phyloP scores from a whole-genome alignment of 2,797 vertebrate genomes.

The Scleropages formosus region DNA sequence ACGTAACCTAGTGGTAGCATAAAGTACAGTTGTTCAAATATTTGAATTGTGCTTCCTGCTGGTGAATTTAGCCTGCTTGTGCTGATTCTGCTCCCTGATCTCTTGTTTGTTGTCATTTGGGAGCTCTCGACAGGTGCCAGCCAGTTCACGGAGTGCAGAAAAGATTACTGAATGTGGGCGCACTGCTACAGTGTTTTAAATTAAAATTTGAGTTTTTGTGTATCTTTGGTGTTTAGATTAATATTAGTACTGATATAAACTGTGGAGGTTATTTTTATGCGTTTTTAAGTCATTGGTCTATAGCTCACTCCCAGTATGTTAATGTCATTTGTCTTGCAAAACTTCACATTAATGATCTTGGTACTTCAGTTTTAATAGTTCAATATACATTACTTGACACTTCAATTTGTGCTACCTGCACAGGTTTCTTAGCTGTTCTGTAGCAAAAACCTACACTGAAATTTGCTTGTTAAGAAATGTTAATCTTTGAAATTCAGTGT shows the following conservation, averaged over 20 bases:
- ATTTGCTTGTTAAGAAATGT: background rate
- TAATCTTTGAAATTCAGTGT: background rate
- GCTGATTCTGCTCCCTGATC: conserved; percentile 3
- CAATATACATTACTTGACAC: no score
- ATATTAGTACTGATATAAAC: no score
- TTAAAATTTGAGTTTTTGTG: background rate
- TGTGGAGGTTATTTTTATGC: no score
- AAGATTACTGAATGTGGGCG: background rate
- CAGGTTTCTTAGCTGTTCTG: background rate
- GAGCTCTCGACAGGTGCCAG: background rate
- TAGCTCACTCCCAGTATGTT: no score
- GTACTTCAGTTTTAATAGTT: no score
- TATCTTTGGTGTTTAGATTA: background rate
- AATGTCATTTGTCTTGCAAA: no score
- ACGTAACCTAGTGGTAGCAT: background rate
- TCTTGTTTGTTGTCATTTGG: background rate
- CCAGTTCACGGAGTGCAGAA: background rate
- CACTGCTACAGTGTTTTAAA: no score
- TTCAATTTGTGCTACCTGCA: background rate
- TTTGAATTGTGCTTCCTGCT: background rate
- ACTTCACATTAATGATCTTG: no score
- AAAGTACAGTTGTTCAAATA: conserved; percentile 13
- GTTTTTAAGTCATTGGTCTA: no score
- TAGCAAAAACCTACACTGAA: background rate
- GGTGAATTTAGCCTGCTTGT: background rate